These are phyloP conservation scores for Pitta sordida DNA, from an alignment of 2,113 vertebrate species.

Conservation along the genomic window DNA sequence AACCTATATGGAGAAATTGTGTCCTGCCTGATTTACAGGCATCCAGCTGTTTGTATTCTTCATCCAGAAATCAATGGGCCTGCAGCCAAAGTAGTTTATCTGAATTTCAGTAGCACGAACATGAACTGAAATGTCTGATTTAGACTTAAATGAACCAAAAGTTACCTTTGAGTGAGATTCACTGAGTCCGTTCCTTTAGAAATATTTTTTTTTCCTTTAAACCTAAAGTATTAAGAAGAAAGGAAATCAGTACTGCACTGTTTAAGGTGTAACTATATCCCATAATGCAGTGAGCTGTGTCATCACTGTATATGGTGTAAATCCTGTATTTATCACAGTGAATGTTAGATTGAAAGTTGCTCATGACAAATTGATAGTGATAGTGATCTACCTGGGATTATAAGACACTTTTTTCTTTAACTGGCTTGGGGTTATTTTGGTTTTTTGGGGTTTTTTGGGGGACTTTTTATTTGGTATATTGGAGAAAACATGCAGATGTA, in stretches of 20 bases:
- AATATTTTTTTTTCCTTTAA: neutral
- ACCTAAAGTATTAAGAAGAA: neutral
- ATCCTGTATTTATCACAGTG: neutral
- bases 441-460: too few relatives aligned
- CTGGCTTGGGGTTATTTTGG: too few relatives aligned
- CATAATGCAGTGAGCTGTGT: neutral
- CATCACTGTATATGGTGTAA: neutral
- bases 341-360: neutral
- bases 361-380: neutral
- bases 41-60: conserved; percentile 30
- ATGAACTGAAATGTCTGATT: neutral
- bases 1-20: conserved; percentile 30
- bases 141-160: neutral
- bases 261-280: neutral
- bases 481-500: neutral
- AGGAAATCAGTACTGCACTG: neutral
- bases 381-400: neutral
- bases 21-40: conserved; percentile 17
- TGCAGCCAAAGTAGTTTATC: conserved; percentile 12
- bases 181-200: neutral
- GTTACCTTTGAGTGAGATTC: neutral
- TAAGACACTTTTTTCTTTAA: neutral
- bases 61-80: conserved; percentile 8
- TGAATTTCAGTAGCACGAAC: conserved; percentile 22
- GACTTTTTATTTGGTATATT: neutral